Evolutionary conservation across 2,888 invertebrate species (phyloP).

Genomic region (Mesorhabditis belari): DNA sequence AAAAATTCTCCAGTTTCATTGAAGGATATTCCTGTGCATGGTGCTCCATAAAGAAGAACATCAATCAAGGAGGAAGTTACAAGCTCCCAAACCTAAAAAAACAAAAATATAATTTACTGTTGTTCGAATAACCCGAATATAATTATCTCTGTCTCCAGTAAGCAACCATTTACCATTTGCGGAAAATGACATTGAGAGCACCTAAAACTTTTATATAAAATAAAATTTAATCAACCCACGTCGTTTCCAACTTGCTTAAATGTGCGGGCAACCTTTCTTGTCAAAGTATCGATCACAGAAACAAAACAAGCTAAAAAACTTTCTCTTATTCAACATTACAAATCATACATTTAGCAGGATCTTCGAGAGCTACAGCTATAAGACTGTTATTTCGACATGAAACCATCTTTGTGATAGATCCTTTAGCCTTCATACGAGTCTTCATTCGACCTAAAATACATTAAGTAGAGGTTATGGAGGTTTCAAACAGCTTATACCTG

Average conservation of each 20-base stretch:
- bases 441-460: constrained; percentile 2
- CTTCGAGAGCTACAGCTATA: constrained; percentile 71
- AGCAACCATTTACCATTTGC: constrained; percentile 82
- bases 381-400: constrained; percentile 63
- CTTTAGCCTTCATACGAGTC: constrained; percentile 6
- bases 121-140: constrained; percentile 67
- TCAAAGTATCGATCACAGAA: constrained; percentile 56
- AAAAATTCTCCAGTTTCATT: constrained; percentile 84
- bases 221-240: constrained; percentile 71
- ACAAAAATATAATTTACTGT: constrained; percentile 58
- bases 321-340: neutral
- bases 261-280: constrained; percentile 70
- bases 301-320: neutral
- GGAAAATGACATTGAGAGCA: constrained; percentile 82
- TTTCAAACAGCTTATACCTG: constrained; percentile 6
- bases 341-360: constrained; percentile 62
- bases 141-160: constrained; percentile 78
- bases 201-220: constrained; percentile 30
- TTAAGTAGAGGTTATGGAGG: neutral
- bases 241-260: constrained; percentile 76
- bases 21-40: constrained; percentile 77
- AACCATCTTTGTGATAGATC: constrained; percentile 7
- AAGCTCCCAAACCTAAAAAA: constrained; percentile 77
- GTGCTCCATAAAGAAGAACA: constrained; percentile 64
- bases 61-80: constrained; percentile 56